Percentiles rank a stretch among this genome's conserved stretches.
phyloP scores from a whole-genome alignment of 2,797 vertebrate genomes.

The Anguilla obscura region DNA sequence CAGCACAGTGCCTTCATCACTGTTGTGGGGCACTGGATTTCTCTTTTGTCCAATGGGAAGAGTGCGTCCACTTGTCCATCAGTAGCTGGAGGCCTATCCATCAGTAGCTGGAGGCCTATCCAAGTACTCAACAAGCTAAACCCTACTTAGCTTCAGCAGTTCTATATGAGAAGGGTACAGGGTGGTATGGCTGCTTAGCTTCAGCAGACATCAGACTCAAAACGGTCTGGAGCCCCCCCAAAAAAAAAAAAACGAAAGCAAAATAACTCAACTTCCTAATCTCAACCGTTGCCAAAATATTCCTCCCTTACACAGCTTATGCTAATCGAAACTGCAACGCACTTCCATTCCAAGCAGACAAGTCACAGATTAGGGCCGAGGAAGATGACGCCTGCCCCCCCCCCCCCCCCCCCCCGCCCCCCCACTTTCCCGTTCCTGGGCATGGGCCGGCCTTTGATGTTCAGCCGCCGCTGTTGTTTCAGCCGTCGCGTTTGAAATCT shows the following conservation, averaged over 20 bases:
- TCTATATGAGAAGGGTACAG: too few species aligned
- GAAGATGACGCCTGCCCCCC: background rate
- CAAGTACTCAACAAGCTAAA: too few species aligned
- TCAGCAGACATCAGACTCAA: background rate
- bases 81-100: too few species aligned
- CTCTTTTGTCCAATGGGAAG: too few species aligned
- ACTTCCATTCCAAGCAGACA: background rate
- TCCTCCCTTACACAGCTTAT: background rate
- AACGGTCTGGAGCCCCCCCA: background rate
- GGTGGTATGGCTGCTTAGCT: too few species aligned
- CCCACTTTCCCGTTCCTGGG: background rate
- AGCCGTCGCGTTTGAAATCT: conserved; percentile 10
- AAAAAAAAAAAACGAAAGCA: background rate
- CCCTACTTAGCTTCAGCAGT: too few species aligned
- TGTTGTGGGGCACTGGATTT: too few species aligned
- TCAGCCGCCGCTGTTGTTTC: background rate
- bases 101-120: too few species aligned
- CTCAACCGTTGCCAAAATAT: background rate
- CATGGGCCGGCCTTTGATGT: background rate
- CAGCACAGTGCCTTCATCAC: too few species aligned
- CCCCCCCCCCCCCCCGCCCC: background rate
- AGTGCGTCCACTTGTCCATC: too few species aligned
- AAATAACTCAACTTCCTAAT: background rate
- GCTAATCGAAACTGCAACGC: conserved; percentile 25
- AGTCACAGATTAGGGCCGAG: background rate